phyloP scores from a whole-genome alignment of 2,888 invertebrate species.

The Cheilosia vernalis region DNA sequence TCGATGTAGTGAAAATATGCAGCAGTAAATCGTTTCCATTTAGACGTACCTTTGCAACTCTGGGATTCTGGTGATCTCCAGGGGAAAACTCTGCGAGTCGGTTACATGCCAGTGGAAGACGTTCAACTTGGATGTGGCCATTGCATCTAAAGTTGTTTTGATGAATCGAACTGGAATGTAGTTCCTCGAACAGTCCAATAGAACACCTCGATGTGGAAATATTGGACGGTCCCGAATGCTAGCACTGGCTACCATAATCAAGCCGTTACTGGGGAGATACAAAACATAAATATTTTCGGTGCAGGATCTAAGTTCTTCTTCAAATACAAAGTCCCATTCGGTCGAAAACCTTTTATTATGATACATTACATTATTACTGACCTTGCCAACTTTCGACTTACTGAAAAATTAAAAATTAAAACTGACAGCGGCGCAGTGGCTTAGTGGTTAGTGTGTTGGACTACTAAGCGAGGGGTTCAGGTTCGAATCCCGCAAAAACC shows the following conservation, averaged over 20 bases:
- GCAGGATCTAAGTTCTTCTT: no score
- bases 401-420: no score
- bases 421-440: no score
- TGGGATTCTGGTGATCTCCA: conserved; percentile 90
- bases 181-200: conserved; percentile 95
- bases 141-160: conserved; percentile 89
- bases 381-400: no score
- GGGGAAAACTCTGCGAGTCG: conserved; percentile 96
- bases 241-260: conserved; percentile 87
- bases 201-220: conserved; percentile 92
- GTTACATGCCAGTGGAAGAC: conserved; percentile 96
- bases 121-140: conserved; percentile 95
- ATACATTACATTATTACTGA: no score
- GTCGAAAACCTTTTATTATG: no score
- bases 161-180: conserved; percentile 90
- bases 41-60: conserved; percentile 88
- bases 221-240: conserved; percentile 90
- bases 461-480: no score
- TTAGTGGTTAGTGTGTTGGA: no score
- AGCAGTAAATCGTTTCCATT: no score
- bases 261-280: conserved; percentile 82
- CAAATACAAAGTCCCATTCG: no score
- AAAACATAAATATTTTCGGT: not conserved
- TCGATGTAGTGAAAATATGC: not conserved
- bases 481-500: no score